Base-by-base conservation (phyloP, 2,888 invertebrate genomes). In the Augochlorella aurata region DNA sequence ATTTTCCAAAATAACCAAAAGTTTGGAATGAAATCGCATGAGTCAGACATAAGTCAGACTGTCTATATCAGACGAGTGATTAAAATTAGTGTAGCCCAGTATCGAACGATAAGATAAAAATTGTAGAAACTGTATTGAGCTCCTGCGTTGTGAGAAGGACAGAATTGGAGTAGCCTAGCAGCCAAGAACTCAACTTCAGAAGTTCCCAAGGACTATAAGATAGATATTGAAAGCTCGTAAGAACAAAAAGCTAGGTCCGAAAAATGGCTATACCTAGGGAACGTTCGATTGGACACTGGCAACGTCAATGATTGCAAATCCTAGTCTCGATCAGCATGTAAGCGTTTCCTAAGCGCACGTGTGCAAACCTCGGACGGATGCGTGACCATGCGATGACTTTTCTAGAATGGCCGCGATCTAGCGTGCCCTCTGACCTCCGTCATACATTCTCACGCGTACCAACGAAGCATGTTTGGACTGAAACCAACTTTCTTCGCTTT, bases 281-380 rank as follows among this genome's bases (percentile, higher is more conserved):
- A 2, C 14, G 21, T 14, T 58, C 58, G 24, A 14, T 24, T 21
- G 5, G 58, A 58, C 21, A 14, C 14, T 58, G 12, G 24, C 58
- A 58, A 5, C 5, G 24, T 63, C 63, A 44, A 63, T 38, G 38
- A n/a, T 38, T n/a, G 21, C 58, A 24, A 21, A 21, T 24, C 38
- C 38, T 4, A 38, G 10, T 52, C 21, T 38, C 18, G 74, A 84
- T 81, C 66, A 12, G 16, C 24, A 69, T 52, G 38, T 24, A 44
- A 73, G 21, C 45, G 68, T 72, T 83, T 79, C 61, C 69, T 38
- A 81, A 76, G 54, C 67, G 66, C 74, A 67, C 66, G 73, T 79
- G 76, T 24, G 63, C 77, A n/a, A 47, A 68, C 52, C 45, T 38
- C 54, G 24, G 50, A 52, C n/a, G 68, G 73, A 79, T 71, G 70